phyloP scores from a whole-genome alignment of 2,797 vertebrate genomes.

The Sebastes diaconus region DNA sequence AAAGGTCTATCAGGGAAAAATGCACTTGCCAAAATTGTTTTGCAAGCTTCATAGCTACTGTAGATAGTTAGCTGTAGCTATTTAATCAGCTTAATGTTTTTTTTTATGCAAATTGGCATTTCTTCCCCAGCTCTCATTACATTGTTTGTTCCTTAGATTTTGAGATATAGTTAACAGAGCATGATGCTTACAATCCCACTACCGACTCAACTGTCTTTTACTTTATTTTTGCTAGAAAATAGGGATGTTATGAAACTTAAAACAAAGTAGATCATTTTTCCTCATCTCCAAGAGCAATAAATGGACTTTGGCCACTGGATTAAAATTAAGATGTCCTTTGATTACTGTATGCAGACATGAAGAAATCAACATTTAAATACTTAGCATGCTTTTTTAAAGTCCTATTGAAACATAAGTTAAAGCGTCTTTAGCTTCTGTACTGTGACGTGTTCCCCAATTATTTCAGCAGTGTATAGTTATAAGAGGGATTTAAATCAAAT shows the following conservation, averaged over 20 bases:
- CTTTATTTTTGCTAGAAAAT: neutral
- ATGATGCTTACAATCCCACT: neutral
- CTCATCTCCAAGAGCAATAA: neutral
- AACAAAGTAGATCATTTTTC: neutral
- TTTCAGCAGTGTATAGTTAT: too few species aligned
- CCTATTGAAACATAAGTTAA: too few species aligned
- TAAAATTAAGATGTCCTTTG: neutral
- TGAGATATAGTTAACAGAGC: neutral
- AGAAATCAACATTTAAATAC: neutral
- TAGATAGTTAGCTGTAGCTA: neutral
- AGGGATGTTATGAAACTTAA: neutral
- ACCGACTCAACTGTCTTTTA: neutral
- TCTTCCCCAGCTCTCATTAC: neutral
- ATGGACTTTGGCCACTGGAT: neutral
- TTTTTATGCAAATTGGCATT: neutral
- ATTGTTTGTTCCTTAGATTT: neutral
- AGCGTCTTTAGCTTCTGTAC: too few species aligned
- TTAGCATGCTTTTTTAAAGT: neutral
- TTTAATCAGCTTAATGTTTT: neutral
- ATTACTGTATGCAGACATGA: neutral
- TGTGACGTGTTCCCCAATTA: too few species aligned
- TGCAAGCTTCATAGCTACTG: neutral
- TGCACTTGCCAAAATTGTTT: neutral
- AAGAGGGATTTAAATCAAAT: too few species aligned
- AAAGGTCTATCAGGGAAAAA: neutral